Base-by-base conservation (phyloP, 2,888 invertebrate species). In the Lymantria monacha region DNA sequence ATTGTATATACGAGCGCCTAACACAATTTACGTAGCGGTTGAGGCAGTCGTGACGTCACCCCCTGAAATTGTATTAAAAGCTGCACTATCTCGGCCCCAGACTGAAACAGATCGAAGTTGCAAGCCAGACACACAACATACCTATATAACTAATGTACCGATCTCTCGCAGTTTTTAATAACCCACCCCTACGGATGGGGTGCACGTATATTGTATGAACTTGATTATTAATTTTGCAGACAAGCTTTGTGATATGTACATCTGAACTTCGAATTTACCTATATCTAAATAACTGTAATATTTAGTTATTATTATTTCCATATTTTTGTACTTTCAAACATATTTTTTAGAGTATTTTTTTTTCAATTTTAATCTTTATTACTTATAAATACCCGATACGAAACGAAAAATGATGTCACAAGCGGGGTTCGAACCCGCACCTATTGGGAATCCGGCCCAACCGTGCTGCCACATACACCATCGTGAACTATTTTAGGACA, bases 21-120 rank as follows among this genome's bases (percentile, higher is more conserved):
- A 44, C 36, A 40, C 44, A 49, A 53, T 43, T 14, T 14, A 14
- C 13, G 14, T 41, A 42, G 15, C 12, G 33, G 37, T 22, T 49
- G 48, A 41, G 44, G 40, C 9, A 30, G 38, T 13, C 13, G 41
- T 74, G 63, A 69, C 66, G 60, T 67, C 65, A 64, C 48, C 47
- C 49, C 49, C 52, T 60, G 46, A 46, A 38, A 42, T 57, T 55
- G 42, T 55, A 60, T 65, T 57, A 10, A 63, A 69, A 51, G 49
- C 49, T 62, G 61, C 61, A 63, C 63, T 68, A 68, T 65, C 67
- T 58, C 70, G 48, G 72, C 63, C 61, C 51, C 68, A 76, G 74
- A 72, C 75, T 67, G 68, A 72, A 66, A 72, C 79, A 70, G 80
- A 80, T 79, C 81, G 81, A 80, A 79, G 72, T 73, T 77, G 79